Evolutionary conservation across 2,113 vertebrate species (phyloP).

Genomic region (Benitochromis conjunctus): DNA sequence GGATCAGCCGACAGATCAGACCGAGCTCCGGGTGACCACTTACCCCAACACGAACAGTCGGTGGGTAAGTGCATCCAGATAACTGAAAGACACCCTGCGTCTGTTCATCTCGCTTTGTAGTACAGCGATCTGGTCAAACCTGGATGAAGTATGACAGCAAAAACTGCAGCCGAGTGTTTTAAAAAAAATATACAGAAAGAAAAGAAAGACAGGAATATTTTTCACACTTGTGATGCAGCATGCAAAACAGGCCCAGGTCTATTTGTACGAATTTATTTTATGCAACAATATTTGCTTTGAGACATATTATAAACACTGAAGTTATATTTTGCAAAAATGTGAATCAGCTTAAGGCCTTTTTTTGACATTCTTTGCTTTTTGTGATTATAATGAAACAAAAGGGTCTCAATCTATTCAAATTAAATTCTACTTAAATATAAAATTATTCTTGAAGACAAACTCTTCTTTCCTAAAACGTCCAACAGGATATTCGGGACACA

Average conservation of each 20-base stretch:
- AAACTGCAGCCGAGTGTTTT: neutral
- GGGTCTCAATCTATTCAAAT: neutral
- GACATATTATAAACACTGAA: rapidly evolving
- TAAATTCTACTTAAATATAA: neutral
- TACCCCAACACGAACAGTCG: neutral
- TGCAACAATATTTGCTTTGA: neutral
- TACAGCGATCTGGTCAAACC: neutral
- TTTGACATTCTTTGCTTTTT: too few relatives aligned
- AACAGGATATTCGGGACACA: neutral
- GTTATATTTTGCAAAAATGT: neutral
- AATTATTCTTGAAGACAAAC: neutral
- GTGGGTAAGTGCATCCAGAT: too few relatives aligned
- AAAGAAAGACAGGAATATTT: neutral
- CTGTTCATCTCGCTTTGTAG: neutral
- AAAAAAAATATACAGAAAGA: neutral
- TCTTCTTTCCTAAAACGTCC: rapidly evolving
- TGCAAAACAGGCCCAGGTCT: neutral
- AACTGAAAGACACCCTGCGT: neutral
- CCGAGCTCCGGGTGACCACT: rapidly evolving
- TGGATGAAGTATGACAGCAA: neutral
- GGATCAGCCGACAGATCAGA: neutral
- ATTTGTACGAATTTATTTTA: neutral
- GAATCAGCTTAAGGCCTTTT: too few relatives aligned
- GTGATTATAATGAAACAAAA: too few relatives aligned
- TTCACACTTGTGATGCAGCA: rapidly evolving